Conservation (phyloP, 2,113 vertebrate species). For the Monarcha castaneiventris region DNA sequence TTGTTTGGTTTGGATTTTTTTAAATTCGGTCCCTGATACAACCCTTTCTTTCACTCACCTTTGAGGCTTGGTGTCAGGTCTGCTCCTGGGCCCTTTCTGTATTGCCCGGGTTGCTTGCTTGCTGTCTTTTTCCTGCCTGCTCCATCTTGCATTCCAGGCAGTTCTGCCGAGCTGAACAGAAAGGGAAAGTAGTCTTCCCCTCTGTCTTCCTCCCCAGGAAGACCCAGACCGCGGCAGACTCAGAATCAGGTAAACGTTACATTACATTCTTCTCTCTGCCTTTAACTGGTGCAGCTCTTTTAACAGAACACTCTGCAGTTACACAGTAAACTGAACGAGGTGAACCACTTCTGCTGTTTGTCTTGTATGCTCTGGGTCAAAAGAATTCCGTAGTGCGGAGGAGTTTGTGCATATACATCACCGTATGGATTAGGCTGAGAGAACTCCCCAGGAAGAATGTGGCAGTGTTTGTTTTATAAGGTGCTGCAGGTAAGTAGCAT, state of each 20-base stretch:
- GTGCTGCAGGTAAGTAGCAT: slow-evolving; percentile 32
- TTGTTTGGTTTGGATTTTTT: not conserved
- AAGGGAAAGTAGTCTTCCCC: slow-evolving; percentile 70
- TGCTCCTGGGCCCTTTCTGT: slow-evolving; percentile 43
- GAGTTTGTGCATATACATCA: not conserved
- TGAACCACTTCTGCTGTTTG: slow-evolving; percentile 7
- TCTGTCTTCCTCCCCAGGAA: slow-evolving; percentile 71
- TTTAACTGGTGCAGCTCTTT: slow-evolving; percentile 61
- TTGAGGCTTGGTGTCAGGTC: slow-evolving; percentile 36
- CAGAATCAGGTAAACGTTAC: slow-evolving; percentile 65
- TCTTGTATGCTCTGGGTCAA: not conserved
- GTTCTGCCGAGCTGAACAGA: slow-evolving; percentile 68
- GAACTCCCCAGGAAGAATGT: not conserved
- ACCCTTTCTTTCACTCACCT: not conserved
- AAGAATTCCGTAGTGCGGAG: not conserved
- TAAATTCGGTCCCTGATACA: not conserved
- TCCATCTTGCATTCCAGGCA: slow-evolving; percentile 70
- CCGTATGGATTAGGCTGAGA: not conserved
- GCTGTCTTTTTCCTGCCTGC: slow-evolving; percentile 66
- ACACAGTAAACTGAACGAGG: not conserved
- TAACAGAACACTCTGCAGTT: not conserved
- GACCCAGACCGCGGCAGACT: slow-evolving; percentile 59
- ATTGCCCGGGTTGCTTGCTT: slow-evolving; percentile 55
- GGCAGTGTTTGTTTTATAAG: not conserved
- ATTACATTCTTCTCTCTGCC: slow-evolving; percentile 66